phyloP scores from a whole-genome alignment of 2,113 vertebrate species.

The Chaetura pelagica region DNA sequence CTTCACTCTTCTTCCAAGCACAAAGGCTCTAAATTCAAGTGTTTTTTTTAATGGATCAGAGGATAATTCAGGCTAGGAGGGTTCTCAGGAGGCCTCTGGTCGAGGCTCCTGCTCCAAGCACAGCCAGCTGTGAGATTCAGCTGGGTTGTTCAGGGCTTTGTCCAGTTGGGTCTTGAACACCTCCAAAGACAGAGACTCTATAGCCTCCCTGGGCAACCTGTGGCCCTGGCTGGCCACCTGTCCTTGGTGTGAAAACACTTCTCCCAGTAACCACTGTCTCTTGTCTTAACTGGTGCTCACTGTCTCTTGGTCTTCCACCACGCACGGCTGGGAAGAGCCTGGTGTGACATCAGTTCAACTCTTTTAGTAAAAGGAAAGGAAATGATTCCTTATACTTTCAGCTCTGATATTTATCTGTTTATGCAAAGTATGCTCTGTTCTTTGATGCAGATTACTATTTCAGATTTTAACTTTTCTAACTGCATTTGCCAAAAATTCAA shows the following conservation, averaged over 20 bases:
- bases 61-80: background rate
- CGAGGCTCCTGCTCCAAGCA: background rate
- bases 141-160: background rate
- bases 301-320: background rate
- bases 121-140: background rate
- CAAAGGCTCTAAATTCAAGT: background rate
- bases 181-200: background rate
- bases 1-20: background rate
- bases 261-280: background rate
- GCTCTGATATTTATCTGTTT: constrained; percentile 3
- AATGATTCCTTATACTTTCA: background rate
- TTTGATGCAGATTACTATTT: background rate
- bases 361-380: background rate
- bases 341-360: background rate
- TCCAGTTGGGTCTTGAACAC: background rate
- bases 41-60: background rate
- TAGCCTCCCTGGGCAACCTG: background rate
- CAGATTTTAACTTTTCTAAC: constrained; percentile 30
- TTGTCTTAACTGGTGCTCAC: background rate
- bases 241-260: background rate
- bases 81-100: background rate
- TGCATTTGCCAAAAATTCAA: constrained; percentile 36
- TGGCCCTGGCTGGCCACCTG: no score
- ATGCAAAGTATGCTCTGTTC: background rate
- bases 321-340: background rate